phyloP scores from a whole-genome alignment of 37 sponge, comb jelly and placozoan species.

The Diacarnus erythraeanus region DNA sequence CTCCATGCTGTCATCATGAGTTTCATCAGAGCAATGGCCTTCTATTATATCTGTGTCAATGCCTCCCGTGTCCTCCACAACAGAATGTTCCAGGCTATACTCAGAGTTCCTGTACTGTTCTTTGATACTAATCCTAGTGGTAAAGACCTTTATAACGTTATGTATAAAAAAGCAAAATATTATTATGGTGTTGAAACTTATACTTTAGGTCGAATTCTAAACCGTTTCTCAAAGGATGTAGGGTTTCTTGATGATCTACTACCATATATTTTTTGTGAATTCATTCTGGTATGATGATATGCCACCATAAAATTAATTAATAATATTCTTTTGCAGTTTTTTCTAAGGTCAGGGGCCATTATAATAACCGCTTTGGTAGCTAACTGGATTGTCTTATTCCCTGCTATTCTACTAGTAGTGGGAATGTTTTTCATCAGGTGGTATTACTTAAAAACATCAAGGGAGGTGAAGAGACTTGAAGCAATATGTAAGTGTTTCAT shows the following conservation, averaged over 20 bases:
- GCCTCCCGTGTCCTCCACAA: conserved; percentile 72
- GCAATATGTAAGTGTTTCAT: conserved; percentile 57
- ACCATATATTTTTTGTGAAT: conserved; percentile 47
- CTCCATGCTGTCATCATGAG: not conserved
- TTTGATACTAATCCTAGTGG: conserved; percentile 85
- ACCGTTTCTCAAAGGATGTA: conserved; percentile 81
- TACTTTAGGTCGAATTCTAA: conserved; percentile 58
- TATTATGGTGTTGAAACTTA: not conserved
- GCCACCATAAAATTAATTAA: not conserved
- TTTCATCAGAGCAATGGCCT: conserved; percentile 12
- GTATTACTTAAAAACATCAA: conserved; percentile 64
- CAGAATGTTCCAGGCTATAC: conserved; percentile 54
- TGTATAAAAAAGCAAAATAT: not conserved
- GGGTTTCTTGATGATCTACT: conserved; percentile 73
- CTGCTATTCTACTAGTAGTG: conserved; percentile 25
- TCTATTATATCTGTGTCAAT: conserved; percentile 40
- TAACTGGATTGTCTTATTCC: conserved; percentile 57
- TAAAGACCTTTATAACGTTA: no score
- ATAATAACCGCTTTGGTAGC: conserved; percentile 47
- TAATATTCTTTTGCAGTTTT: conserved; percentile 27
- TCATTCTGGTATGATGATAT: conserved; percentile 25
- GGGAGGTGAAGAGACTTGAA: conserved; percentile 79
- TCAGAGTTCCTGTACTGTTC: conserved; percentile 73
- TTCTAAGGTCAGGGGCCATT: conserved; percentile 50
- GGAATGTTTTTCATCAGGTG: conserved; percentile 33